phyloP scores from a whole-genome alignment of 2,888 invertebrate genomes.

The Eurytoma californica region DNA sequence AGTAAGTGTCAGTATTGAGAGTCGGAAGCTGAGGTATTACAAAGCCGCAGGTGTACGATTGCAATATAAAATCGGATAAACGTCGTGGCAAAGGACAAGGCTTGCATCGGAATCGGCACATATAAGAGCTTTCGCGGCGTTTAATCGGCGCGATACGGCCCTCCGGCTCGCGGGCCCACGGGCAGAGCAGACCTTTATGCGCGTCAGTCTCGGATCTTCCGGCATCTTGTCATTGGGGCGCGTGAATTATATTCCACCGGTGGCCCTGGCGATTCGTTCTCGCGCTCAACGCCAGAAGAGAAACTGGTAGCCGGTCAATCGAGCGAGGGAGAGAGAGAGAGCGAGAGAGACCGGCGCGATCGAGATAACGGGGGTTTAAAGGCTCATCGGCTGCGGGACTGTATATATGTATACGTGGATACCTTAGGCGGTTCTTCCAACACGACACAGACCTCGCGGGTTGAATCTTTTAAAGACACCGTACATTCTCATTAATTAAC shows the following conservation, averaged over 20 bases:
- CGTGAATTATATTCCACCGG: slow-evolving; percentile 62
- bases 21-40: too few species aligned
- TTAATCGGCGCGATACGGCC: background rate
- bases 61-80: too few species aligned
- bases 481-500: slow-evolving; percentile 49
- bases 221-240: slow-evolving; percentile 58
- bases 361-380: slow-evolving; percentile 63
- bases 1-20: too few species aligned
- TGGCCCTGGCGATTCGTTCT: background rate
- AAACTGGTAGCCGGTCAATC: slow-evolving; percentile 35
- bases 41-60: too few species aligned
- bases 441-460: slow-evolving; percentile 27
- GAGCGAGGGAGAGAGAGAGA: slow-evolving; percentile 4
- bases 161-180: slow-evolving; percentile 34
- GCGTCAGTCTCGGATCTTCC: slow-evolving; percentile 48
- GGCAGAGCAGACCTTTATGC: slow-evolving; percentile 50
- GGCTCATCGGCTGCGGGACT: slow-evolving; percentile 20
- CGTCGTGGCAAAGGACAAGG: too few species aligned
- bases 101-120: too few species aligned
- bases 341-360: slow-evolving; percentile 7
- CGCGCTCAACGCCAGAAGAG: background rate
- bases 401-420: background rate
- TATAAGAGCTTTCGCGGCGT: too few species aligned
- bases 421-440: slow-evolving; percentile 29
- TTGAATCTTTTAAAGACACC: slow-evolving; percentile 38